Evolutionary conservation across 2,113 vertebrate genomes (phyloP), one percentile per base, ranked within the genome.

Genomic region (Onychostoma macrolepis): DNA sequence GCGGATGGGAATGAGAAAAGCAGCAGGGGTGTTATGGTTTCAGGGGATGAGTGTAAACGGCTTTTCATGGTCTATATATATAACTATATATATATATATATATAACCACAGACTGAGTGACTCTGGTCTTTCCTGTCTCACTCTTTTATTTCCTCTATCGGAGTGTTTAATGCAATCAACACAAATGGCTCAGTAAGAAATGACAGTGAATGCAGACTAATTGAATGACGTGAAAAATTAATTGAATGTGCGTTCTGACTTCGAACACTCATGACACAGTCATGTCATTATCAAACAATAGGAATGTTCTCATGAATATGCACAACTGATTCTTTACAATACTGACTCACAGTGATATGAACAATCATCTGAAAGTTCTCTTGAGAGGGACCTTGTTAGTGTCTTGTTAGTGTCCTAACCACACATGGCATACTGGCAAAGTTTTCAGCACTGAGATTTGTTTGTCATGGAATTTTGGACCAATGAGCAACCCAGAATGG

Each of bases 161-260:
- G 38, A 38, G 74, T 65, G 4, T 69, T 69, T 33, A 84, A 33
- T 67, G 43, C 26, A 88, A 81, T 43, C 15, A 71, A n/a, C n/a
- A 72, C 6, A 65, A 58, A n/a, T 36, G n/a, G n/a, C 28, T 38
- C 43, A 48, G 56, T 26, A 41, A 75, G 33, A 77, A 78, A 56
- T 36, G n/a, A 67, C 19, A 50, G 43, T 45, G 80, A 67, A 82
- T 82, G n/a, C 15, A 21, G 48, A 53, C 50, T 82, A 53, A 83
- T 36, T 81, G 53, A 65, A 82, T 75, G 43, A n/a, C 28, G 11
- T 45, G 41, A 76, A 17, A 76, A 36, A 87, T 63, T 63, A 41
- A 75, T 81, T 82, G 50, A 82, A 45, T 41, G 43, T 12, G 53
- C 19, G 33, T 82, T 45, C 26, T n/a, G 72, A 74, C 85, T 86